A percentile compares a stretch with the other conserved stretches of the same genome.
phyloP scores from a whole-genome alignment of 2,888 invertebrate species.

The Anoncus sp. region DNA sequence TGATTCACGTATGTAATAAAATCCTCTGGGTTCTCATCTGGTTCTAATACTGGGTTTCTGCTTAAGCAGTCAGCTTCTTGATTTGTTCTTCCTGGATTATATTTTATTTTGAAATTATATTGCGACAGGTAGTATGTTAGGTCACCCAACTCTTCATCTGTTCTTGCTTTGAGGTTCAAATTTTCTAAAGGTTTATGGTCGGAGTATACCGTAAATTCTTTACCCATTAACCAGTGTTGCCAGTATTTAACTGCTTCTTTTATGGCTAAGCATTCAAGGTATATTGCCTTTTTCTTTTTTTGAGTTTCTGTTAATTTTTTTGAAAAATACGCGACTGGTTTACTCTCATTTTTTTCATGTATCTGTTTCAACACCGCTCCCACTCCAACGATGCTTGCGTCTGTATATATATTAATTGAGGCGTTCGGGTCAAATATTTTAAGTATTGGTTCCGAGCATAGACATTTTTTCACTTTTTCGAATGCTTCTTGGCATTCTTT shows the following conservation, averaged over 20 bases:
- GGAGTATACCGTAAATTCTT: conserved; percentile 31
- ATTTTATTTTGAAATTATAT: conserved; percentile 57
- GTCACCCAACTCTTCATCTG: no score
- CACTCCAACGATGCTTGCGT: conserved; percentile 45
- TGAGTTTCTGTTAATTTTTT: conserved; percentile 48
- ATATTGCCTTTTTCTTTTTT: conserved; percentile 59
- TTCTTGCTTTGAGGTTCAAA: conserved; percentile 54
- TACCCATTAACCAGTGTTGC: conserved; percentile 59
- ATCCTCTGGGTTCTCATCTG: conserved; percentile 54
- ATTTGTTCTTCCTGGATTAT: conserved; percentile 41
- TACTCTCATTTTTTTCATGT: conserved; percentile 32
- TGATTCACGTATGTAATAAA: conserved; percentile 20
- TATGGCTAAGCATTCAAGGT: conserved; percentile 25
- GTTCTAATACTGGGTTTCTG: conserved; percentile 64
- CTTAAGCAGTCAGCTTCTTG: no score
- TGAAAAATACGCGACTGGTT: conserved; percentile 28
- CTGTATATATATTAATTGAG: conserved; percentile 42
- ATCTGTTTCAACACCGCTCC: conserved; percentile 57
- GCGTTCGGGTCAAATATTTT: conserved; percentile 47
- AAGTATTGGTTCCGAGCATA: conserved; percentile 45
- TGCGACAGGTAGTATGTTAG: no score
- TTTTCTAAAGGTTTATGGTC: conserved; percentile 61
- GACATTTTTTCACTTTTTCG: conserved; percentile 35
- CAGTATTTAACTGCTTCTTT: conserved; percentile 33
- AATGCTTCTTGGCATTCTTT: no score